A percentile compares a stretch with the other conserved stretches of the same genome.
These are phyloP conservation scores for Eumerus sabulonum DNA, from an alignment of 2,888 invertebrate genomes.

Conservation along the genomic window DNA sequence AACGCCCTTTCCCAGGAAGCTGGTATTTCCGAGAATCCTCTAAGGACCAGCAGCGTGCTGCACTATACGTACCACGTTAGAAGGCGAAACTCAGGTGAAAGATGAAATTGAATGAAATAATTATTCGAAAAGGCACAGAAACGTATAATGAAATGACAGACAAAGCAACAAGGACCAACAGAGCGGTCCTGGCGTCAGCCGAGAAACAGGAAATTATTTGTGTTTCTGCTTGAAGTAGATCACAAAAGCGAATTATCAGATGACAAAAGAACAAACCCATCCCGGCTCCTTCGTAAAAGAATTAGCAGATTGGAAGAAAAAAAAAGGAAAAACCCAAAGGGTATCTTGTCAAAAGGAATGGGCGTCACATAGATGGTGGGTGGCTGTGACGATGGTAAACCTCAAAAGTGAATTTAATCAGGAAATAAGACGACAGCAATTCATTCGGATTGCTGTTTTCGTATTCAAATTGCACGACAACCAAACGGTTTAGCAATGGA, in stretches of 20 bases:
- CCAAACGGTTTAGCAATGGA: too few species aligned
- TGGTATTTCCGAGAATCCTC: too few species aligned
- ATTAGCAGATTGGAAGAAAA: conserved; percentile 51
- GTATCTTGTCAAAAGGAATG: conserved; percentile 21
- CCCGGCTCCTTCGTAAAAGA: conserved; percentile 18
- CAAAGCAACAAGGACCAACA: conserved; percentile 11
- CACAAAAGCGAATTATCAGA: conserved; percentile 67
- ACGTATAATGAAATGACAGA: conserved; percentile 51
- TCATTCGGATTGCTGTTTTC: conserved; percentile 38
- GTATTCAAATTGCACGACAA: conserved; percentile 45
- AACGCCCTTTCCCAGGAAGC: too few species aligned
- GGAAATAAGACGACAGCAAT: conserved; percentile 59
- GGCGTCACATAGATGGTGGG: conserved; percentile 22
- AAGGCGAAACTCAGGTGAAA: conserved; percentile 54
- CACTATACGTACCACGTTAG: not conserved
- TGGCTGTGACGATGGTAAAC: conserved; percentile 28
- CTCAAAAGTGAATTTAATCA: conserved; percentile 68
- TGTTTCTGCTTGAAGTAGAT: conserved; percentile 68
- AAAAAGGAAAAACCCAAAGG: conserved; percentile 21
- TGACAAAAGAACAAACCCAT: conserved; percentile 58
- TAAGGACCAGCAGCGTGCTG: too few species aligned
- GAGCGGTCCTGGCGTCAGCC: conserved; percentile 3
- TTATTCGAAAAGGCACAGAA: conserved; percentile 50
- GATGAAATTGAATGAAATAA: conserved; percentile 68
- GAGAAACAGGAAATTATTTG: conserved; percentile 58